Evolutionary conservation across 2,888 invertebrate genomes (phyloP), one percentile per base, ranked within the genome.

Genomic region (Rhagophthalmus giganteus): DNA sequence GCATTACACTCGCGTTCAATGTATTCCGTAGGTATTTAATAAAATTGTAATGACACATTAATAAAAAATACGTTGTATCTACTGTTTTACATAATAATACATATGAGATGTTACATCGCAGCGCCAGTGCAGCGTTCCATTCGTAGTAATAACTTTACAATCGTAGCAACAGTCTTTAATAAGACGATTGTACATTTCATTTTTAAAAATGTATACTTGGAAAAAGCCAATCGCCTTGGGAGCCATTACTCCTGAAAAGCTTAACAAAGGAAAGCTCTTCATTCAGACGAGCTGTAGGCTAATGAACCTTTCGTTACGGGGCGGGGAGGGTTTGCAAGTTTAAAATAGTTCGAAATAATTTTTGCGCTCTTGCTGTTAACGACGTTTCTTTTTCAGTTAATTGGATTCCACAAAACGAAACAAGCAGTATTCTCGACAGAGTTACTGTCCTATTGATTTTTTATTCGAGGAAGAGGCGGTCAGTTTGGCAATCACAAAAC

Each of bases 191-290:
- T 20, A 7, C 20, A 5, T 7, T 20, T 20, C 7, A 20, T 20
- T 20, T 20, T n/a, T 20, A 7, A 3, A 20, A 20, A 7, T 20
- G 20, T 5, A 20, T 20, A 20, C 15, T 32, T 7, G 8, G 31
- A 20, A 37, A 42, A 28, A 46, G 24, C 28, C 31, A 44, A 44
- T 44, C 44, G 25, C 44, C 34, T 9, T 16, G 20, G 48, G 34
- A 10, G 13, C 27, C 30, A 34, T 41, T 41, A 41, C 15, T 48
- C 41, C 26, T 14, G 30, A 30, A 24, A 16, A 50, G 46, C 51
- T 56, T 56, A 51, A 58, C 54, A 54, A 58, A 58, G 51, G 50
- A 51, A 49, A 53, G 47, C 56, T 53, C 37, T 40, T 34, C 54
- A 48, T 57, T 49, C 4, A 20, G 20, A 20, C 20, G 20, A 7